Evolutionary conservation across 2,888 invertebrate genomes (phyloP).

Genomic region (Eudemis profundana): DNA sequence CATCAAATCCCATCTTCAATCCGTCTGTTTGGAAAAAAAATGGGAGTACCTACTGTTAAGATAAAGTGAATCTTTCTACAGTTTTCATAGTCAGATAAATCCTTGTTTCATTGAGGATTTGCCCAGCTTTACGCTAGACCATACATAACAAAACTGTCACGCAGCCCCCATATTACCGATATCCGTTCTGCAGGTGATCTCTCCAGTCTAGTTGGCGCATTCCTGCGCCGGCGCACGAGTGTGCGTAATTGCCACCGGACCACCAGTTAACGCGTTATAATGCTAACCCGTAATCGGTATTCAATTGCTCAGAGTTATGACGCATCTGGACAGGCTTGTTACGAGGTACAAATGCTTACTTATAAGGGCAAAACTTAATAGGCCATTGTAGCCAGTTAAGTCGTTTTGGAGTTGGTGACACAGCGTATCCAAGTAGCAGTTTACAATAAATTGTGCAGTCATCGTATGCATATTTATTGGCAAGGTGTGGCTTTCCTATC

Average conservation of each 20-base stretch:
- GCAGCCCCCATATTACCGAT: neutral
- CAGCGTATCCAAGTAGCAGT: constrained; percentile 25
- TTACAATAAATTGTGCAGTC: constrained; percentile 28
- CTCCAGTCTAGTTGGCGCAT: constrained; percentile 37
- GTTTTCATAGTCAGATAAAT: neutral
- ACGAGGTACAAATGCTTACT: neutral
- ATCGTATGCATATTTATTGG: constrained; percentile 15
- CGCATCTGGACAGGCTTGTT: constrained; percentile 21
- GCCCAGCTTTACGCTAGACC: neutral
- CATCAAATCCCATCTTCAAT: too few species aligned
- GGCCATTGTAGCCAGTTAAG: neutral
- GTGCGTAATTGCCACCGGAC: constrained; percentile 15
- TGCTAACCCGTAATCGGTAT: constrained; percentile 35
- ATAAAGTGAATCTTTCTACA: too few species aligned
- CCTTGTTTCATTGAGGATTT: neutral
- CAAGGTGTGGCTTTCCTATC: constrained; percentile 29
- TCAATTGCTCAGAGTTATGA: constrained; percentile 37
- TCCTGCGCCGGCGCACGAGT: constrained; percentile 20
- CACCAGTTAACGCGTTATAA: constrained; percentile 34
- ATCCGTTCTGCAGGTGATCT: constrained; percentile 40
- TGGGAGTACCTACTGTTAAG: too few species aligned
- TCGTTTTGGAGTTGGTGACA: neutral
- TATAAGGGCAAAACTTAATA: neutral
- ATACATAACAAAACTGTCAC: constrained; percentile 9
- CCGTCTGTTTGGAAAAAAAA: too few species aligned